These are phyloP conservation scores for Drosophila leonis DNA, from an alignment of 2,888 invertebrate genomes.

Conservation along the genomic window DNA sequence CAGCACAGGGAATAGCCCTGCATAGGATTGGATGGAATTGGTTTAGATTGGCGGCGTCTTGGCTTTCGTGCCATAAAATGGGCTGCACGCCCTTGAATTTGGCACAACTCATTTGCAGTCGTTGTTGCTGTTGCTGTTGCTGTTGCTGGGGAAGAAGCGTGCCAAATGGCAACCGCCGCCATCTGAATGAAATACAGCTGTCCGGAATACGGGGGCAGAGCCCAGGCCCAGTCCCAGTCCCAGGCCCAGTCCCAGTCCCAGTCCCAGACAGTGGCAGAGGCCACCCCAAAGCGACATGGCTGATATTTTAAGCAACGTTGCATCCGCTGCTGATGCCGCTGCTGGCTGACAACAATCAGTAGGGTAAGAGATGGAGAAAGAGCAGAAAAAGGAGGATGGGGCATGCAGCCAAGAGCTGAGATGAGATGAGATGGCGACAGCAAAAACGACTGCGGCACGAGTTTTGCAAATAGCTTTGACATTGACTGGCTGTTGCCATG, in stretches of 20 bases:
- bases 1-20: constrained; percentile 19
- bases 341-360: constrained; percentile 16
- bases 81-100: constrained; percentile 58
- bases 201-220: constrained; percentile 39
- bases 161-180: constrained; percentile 68
- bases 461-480: constrained; percentile 51
- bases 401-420: constrained; percentile 4
- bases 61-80: constrained; percentile 41
- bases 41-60: constrained; percentile 58
- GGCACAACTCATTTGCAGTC: constrained; percentile 54
- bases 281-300: constrained; percentile 47
- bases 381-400: neutral
- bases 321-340: constrained; percentile 35
- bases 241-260: neutral
- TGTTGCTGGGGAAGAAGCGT: constrained; percentile 56
- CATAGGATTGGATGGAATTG: constrained; percentile 28
- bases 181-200: constrained; percentile 68
- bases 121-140: constrained; percentile 10
- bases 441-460: constrained; percentile 20
- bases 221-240: neutral
- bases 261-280: constrained; percentile 14
- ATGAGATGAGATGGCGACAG: constrained; percentile 19
- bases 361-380: neutral
- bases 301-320: constrained; percentile 57
- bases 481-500: constrained; percentile 42